These are phyloP conservation scores for Drosophila neotestacea DNA, from an alignment of 2,888 invertebrate genomes.

Conservation along the genomic window DNA sequence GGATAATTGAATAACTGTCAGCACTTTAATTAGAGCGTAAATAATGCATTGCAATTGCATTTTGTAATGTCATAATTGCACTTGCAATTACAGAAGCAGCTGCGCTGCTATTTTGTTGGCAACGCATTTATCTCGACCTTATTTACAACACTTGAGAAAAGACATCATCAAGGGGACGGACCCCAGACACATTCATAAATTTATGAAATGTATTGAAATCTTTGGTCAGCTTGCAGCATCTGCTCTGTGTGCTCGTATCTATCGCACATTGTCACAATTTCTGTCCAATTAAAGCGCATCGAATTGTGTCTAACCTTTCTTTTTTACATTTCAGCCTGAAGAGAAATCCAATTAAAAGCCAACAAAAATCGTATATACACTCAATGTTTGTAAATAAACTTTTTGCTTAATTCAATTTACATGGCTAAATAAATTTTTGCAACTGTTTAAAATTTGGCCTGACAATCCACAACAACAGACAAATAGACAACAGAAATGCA, in stretches of 20 bases:
- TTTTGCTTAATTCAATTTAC: conserved; percentile 40
- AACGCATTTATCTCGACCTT: conserved; percentile 56
- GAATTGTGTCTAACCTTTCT: conserved; percentile 51
- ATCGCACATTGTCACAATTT: conserved; percentile 48
- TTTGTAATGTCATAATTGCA: conserved; percentile 59
- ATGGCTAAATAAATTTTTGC: conserved; percentile 30
- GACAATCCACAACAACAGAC: conserved; percentile 14
- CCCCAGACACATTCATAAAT: conserved; percentile 1
- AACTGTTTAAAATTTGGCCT: conserved; percentile 35
- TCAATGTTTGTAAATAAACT: conserved; percentile 28
- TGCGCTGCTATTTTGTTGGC: conserved; percentile 53
- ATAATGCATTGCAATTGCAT: conserved; percentile 63
- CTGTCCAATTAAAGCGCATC: conserved; percentile 72
- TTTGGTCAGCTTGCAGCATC: conserved; percentile 53
- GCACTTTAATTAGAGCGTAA: conserved; percentile 77
- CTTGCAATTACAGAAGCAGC: conserved; percentile 32
- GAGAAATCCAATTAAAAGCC: conserved; percentile 51
- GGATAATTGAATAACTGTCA: conserved; percentile 78
- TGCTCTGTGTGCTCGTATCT: conserved; percentile 14
- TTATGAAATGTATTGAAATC: conserved; percentile 69
- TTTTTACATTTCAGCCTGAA: conserved; percentile 17
- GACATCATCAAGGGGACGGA: conserved; percentile 2
- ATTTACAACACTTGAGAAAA: conserved; percentile 34
- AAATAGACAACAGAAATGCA: conserved; percentile 23
- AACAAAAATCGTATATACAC: conserved; percentile 10